phyloP scores from a whole-genome alignment of 1,140 invertebrate genomes.

The silkworm (Bombyx mori) region ASM3026992v2 NC_085115.1:10273001-10273500 shows the following conservation, averaged over 20 bases:
- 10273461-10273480: neutral
- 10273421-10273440: neutral
- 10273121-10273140: no score
- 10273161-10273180: no score
- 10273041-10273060: no score
- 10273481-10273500: neutral
- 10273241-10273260: neutral
- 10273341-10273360: neutral
- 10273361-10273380: constrained; percentile 2
- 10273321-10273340: neutral
- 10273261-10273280: neutral
- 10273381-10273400: constrained; percentile 1
- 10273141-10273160: no score
- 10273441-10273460: no score
- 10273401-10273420: neutral
- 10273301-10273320: neutral
- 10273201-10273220: no score
- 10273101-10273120: no score
- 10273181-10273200: no score
- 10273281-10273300: constrained; percentile 1
- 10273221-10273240: constrained; percentile 1
- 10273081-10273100: no score
- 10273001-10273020: neutral
- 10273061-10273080: no score
- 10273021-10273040: no score